Base-by-base conservation (phyloP, 2,797 vertebrate species). In the Enteromius trimaculatus region DNA sequence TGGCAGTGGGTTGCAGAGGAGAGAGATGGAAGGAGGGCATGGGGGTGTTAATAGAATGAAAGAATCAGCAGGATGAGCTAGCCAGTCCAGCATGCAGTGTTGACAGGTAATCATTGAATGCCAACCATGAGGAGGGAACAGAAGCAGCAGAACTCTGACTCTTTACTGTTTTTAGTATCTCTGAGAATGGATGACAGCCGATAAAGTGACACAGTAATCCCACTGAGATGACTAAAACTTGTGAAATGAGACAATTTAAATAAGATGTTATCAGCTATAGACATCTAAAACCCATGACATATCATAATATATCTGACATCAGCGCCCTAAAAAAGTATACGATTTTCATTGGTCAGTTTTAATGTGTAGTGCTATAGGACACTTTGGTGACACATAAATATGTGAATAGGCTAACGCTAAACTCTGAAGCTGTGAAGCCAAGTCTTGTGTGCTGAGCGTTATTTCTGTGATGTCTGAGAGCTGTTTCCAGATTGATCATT, bases 21-120 rank as follows among this genome's bases (percentile, higher is more conserved):
- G 44, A 53, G 62, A 64, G 44, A 64, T 21, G 77, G 84, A 86
- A 84, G 80, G 82, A 85, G 90, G 87, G 85, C 80, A 80, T 87
- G 64, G 77, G 77, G 87, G 84, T 82, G 89, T 88, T 93, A 92
- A 93, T 92, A 90, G 90, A 91, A 91, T 91, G 83, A 71, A 84
- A 85, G 86, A 89, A 91, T 89, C 86, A 84, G 88, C 47, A 82
- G 89, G 87, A 89, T 88, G 88, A 91, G 90, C 80, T 87, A 71
- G 86, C 79, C 71, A 86, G 86, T 72, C 49, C 75, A 44, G 83
- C 58, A 66, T 84, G 70, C 39, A 86, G 84, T 86, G 88, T 76
- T 91, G 91, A 90, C 86, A 92, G 89, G 89, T 89, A 90, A 91
- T 94, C 89, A 92, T 68, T 88, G 89, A 85, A 89, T 90, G 86